These are phyloP conservation scores for Eurois occulta DNA, from an alignment of 2,888 invertebrate genomes.

Conservation along the genomic window DNA sequence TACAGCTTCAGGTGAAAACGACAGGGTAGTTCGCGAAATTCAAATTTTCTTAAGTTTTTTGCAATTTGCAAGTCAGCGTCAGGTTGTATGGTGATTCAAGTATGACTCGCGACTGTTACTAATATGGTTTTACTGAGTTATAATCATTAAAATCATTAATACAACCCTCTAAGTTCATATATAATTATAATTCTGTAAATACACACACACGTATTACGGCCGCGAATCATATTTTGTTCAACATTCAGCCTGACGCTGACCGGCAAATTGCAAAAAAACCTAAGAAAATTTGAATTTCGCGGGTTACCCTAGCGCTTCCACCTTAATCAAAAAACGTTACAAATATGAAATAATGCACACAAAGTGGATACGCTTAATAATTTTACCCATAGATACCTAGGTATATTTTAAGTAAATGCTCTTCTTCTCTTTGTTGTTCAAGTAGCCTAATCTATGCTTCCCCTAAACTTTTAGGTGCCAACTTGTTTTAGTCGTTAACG, in stretches of 20 bases:
- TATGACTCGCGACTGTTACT: background rate
- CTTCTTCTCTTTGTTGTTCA: slow-evolving; percentile 53
- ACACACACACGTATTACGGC: background rate
- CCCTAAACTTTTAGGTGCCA: slow-evolving; percentile 70
- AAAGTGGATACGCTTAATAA: slow-evolving; percentile 10
- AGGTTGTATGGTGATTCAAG: background rate
- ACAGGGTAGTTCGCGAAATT: background rate
- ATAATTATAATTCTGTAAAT: background rate
- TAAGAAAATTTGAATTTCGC: background rate
- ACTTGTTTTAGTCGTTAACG: slow-evolving; percentile 58
- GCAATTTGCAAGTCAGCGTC: background rate
- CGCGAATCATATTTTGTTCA: background rate
- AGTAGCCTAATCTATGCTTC: slow-evolving; percentile 63
- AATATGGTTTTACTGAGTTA: background rate
- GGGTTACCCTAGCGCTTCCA: background rate
- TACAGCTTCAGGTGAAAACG: background rate
- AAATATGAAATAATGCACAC: slow-evolving; percentile 2
- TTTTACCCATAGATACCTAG: slow-evolving; percentile 8
- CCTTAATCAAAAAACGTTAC: slow-evolving; percentile 10
- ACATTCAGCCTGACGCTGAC: background rate
- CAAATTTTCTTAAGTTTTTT: background rate
- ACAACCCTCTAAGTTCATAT: no score
- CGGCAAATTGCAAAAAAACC: background rate
- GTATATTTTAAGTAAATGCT: slow-evolving; percentile 18
- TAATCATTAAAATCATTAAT: background rate